Conservation (phyloP, 2,797 vertebrate species). For the Spinus pinus region DNA sequence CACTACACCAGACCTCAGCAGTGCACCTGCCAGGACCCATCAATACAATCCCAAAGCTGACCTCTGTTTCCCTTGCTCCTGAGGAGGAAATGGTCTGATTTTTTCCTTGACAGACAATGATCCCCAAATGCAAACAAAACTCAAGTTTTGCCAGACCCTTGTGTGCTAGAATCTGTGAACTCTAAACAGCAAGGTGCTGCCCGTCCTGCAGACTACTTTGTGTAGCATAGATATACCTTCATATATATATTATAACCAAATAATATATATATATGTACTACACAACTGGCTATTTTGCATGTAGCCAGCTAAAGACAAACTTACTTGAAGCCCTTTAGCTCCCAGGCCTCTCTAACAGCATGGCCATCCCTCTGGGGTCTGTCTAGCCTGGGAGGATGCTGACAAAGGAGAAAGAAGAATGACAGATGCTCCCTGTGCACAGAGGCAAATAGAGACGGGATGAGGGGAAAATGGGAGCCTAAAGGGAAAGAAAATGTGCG, state of each 20-base stretch:
- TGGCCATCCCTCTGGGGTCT: not conserved
- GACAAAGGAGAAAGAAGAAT: conserved; percentile 42
- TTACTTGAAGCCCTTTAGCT: not conserved
- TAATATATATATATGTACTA: too few relatives aligned
- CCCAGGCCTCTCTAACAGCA: not conserved
- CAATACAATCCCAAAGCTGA: not conserved
- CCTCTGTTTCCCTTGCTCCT: not conserved
- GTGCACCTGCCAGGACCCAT: not conserved
- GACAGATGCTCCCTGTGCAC: conserved; percentile 36
- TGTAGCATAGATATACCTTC: not conserved
- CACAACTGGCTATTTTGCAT: not conserved
- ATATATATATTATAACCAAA: too few relatives aligned
- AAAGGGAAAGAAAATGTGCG: conserved; percentile 30
- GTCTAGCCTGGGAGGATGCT: not conserved
- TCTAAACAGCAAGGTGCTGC: not conserved
- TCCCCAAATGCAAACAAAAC: not conserved
- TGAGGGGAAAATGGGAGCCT: conserved; percentile 14
- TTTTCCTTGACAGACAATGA: not conserved
- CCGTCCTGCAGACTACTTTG: not conserved
- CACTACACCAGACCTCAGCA: not conserved
- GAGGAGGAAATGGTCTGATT: not conserved
- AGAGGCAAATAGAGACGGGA: not conserved
- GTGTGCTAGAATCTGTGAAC: not conserved
- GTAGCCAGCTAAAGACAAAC: not conserved
- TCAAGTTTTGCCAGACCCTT: not conserved